Percentiles rank a stretch among this genome's conserved stretches.
These are phyloP conservation scores for Subanguina moxae DNA, from an alignment of 1,140 invertebrate genomes.

Conservation along the genomic window DNA sequence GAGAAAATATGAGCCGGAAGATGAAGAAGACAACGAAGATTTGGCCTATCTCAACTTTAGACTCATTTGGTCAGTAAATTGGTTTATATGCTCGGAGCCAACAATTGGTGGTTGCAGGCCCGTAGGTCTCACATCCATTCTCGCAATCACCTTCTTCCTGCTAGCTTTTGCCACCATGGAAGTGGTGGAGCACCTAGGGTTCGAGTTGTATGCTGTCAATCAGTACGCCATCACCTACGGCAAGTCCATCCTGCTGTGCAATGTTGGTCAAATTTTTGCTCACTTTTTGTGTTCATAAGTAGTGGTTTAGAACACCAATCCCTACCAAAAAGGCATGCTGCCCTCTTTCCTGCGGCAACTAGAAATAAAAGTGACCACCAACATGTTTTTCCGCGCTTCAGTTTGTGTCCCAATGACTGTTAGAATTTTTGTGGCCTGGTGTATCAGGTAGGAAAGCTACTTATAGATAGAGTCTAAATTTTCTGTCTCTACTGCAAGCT, in stretches of 20 bases:
- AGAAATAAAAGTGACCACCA: conserved; percentile 68
- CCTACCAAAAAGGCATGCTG: conserved; percentile 68
- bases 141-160: conserved; percentile 44
- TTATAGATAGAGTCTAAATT: neutral
- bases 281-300: neutral
- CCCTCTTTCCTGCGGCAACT: conserved; percentile 71
- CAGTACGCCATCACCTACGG: conserved; percentile 43
- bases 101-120: conserved; percentile 34
- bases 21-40: conserved; percentile 54
- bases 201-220: conserved; percentile 29
- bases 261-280: conserved; percentile 16
- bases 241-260: conserved; percentile 38
- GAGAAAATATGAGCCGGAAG: neutral
- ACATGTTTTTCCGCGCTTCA: conserved; percentile 69
- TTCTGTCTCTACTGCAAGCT: no score
- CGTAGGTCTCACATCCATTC: conserved; percentile 24
- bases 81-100: no score
- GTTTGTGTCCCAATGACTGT: conserved; percentile 50
- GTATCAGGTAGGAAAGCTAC: conserved; percentile 36
- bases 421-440: conserved; percentile 62
- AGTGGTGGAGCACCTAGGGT: conserved; percentile 17
- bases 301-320: conserved; percentile 65
- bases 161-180: conserved; percentile 30
- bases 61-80: conserved; percentile 35
- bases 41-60: conserved; percentile 51